Conservation (phyloP, 2,888 invertebrate genomes). For the Hartigia nigra region DNA sequence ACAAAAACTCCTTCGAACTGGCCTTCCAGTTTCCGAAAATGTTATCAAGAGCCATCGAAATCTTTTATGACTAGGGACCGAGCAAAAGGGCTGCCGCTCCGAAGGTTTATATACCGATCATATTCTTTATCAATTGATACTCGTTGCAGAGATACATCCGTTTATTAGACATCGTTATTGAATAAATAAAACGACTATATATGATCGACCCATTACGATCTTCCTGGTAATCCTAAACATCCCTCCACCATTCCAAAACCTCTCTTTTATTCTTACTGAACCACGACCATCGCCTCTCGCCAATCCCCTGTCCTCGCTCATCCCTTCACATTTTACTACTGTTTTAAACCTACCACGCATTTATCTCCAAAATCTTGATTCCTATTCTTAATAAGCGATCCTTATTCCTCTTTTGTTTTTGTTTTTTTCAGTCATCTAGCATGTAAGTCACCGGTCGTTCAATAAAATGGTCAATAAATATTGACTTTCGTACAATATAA, state of each 20-base stretch:
- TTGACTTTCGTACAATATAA: slow-evolving; percentile 2
- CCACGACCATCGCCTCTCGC: not conserved
- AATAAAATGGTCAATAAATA: slow-evolving; percentile 1
- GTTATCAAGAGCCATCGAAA: slow-evolving; percentile 49
- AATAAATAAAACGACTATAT: slow-evolving; percentile 24
- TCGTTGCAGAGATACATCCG: slow-evolving; percentile 18
- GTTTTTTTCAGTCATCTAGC: not conserved
- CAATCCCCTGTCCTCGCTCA: not conserved
- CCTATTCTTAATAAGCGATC: not conserved
- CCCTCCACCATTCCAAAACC: slow-evolving; percentile 61
- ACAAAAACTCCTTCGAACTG: slow-evolving; percentile 21
- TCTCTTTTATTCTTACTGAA: slow-evolving; percentile 23
- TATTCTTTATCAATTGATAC: slow-evolving; percentile 63
- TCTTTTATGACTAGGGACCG: slow-evolving; percentile 46
- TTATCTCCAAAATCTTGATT: not conserved
- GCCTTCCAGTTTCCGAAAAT: slow-evolving; percentile 40
- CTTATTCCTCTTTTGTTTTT: not conserved
- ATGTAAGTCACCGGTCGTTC: not conserved
- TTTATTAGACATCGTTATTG: slow-evolving; percentile 16
- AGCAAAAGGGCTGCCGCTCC: slow-evolving; percentile 46
- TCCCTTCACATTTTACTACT: not conserved
- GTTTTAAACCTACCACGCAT: not conserved
- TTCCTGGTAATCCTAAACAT: slow-evolving; percentile 38
- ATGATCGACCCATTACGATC: slow-evolving; percentile 12
- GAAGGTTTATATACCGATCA: slow-evolving; percentile 57